A percentile compares a stretch with the other conserved stretches of the same genome.
phyloP scores from a whole-genome alignment of 1,140 invertebrate species.

The Alviniconcha marisindica region DNA sequence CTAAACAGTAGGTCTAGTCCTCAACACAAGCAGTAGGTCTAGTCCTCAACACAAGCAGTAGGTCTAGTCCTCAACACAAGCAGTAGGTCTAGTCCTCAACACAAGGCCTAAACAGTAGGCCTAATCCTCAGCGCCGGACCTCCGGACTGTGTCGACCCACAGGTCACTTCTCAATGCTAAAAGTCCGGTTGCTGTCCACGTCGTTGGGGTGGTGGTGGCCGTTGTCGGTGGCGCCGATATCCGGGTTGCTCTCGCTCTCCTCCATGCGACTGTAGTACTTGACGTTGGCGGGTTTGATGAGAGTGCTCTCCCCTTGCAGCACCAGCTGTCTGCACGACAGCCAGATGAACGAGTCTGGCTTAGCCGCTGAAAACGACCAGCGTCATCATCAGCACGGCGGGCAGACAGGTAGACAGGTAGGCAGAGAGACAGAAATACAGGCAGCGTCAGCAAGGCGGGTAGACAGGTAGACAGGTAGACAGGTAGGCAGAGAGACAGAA shows the following conservation, averaged over 20 bases:
- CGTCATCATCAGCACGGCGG: too few species aligned
- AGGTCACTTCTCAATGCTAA: not conserved
- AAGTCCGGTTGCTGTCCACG: not conserved
- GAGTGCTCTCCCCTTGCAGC: constrained; percentile 57
- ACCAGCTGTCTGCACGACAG: constrained; percentile 46
- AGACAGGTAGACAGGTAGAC: too few species aligned
- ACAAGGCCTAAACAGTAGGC: too few species aligned
- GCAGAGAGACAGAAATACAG: too few species aligned
- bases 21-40: too few species aligned
- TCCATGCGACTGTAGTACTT: constrained; percentile 68
- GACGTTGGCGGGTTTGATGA: constrained; percentile 61
- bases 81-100: too few species aligned
- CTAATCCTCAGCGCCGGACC: not conserved
- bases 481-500: too few species aligned
- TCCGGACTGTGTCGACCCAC: not conserved
- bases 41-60: too few species aligned
- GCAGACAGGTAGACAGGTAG: too few species aligned
- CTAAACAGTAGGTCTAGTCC: too few species aligned
- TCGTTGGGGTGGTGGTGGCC: constrained; percentile 1
- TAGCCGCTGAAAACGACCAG: constrained; percentile 53
- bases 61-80: too few species aligned
- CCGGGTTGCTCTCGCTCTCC: constrained; percentile 54
- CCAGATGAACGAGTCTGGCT: constrained; percentile 58
- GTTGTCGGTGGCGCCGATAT: constrained; percentile 36
- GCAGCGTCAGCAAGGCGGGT: too few species aligned